Conservation (phyloP, 2,113 vertebrate genomes). For the Acrocephalus arundinaceus region DNA sequence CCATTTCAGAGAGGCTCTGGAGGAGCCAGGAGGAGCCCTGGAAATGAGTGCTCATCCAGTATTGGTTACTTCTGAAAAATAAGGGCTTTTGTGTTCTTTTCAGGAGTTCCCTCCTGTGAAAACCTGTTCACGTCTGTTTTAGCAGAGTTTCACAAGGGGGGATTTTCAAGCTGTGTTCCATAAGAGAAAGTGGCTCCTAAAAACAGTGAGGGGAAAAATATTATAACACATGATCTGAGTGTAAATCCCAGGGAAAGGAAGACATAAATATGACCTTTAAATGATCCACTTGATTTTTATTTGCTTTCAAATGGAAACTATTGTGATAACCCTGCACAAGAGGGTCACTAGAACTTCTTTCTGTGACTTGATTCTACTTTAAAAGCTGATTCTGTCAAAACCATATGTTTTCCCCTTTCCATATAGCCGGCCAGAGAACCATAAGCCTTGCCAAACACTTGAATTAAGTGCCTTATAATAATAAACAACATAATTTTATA, state of each 20-base stretch:
- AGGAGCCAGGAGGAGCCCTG: background rate
- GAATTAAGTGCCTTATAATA: background rate
- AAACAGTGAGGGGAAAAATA: background rate
- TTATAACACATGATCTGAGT: background rate
- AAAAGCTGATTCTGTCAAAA: background rate
- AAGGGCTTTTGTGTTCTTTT: background rate
- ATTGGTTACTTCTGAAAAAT: background rate
- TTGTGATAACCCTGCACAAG: background rate
- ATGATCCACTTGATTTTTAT: slow-evolving; percentile 4
- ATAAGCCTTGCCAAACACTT: background rate
- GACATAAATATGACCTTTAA: background rate
- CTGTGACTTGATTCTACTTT: background rate
- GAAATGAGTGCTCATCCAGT: background rate
- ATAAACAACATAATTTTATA: background rate
- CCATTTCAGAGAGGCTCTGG: background rate
- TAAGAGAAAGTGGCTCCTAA: background rate
- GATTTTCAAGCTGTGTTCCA: background rate
- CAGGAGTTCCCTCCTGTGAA: background rate
- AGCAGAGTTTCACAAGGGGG: background rate
- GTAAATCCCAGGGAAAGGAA: background rate
- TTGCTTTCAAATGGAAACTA: background rate
- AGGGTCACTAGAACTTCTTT: background rate
- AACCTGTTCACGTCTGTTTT: background rate
- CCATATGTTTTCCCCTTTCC: background rate
- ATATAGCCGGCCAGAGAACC: background rate